Base-by-base conservation (phyloP, 2,797 vertebrate genomes). In the Enteromius afrohamiltoni region DNA sequence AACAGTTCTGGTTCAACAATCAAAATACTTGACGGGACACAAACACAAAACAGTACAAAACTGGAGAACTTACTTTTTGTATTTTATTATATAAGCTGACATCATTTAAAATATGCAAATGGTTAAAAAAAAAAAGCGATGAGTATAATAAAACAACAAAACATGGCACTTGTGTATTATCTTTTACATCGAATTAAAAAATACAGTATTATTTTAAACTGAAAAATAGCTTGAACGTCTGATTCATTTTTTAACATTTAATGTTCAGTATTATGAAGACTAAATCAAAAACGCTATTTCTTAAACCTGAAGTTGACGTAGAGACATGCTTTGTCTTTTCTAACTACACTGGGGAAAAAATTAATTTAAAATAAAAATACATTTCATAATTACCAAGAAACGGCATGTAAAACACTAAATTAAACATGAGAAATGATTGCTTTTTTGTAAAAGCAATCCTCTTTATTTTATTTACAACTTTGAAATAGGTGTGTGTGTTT, bases 1-100 rank as follows among this genome's bases (percentile, higher is more conserved):
- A 79, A 78, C 8, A 13, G 31, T 53, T 69, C 16, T 45, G 62
- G 70, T 49, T 79, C 67, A 76, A 75, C n/a, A 76, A 80, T 49
- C 62, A 5, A 58, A 60, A 40, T 21, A 70, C 47, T 68, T 45
- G 21, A 64, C 47, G 1, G 55, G 19, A 26, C 26, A 60, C 67
- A 71, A 70, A 73, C 23, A 70, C 31, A 8, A 23, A n/a, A n/a
- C n/a, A 29, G 16, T 11, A n/a, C 16, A 40, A 10, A 71, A 71
- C 21, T 34, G 1, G 17, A 23, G 3, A 64, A 64, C 60, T 31
- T 31, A 8, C 4, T 8, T 31, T 31, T 31, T 64, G 29, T 58
- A 13, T 76, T 76, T 23, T 58, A 6, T 6, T 42, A 40, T 26
- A 58, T 23, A 6, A 26, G 2, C 6, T 34, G 26, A 51, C 47